phyloP scores from a whole-genome alignment of 92 coral and sea anemone genomes.

The Pocillopora meandrina region DNA sequence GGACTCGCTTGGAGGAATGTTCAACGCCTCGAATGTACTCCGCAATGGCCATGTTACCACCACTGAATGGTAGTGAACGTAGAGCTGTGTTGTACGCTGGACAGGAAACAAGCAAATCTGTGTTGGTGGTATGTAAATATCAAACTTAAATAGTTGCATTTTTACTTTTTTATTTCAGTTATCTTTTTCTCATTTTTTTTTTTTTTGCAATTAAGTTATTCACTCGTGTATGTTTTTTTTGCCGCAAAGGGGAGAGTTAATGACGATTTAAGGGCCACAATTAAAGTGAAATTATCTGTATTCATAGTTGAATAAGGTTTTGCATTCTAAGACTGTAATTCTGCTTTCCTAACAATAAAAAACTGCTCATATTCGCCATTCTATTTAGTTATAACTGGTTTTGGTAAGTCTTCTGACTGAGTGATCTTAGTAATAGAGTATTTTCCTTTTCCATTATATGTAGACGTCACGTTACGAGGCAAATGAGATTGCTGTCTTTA shows the following conservation, averaged over 20 bases:
- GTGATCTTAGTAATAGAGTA: neutral
- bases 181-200: too few species aligned
- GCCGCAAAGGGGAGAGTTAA: too few species aligned
- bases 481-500: slow-evolving; percentile 75
- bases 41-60: slow-evolving; percentile 95
- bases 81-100: slow-evolving; percentile 96
- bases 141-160: neutral
- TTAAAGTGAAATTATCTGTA: too few species aligned
- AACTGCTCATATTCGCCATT: too few species aligned
- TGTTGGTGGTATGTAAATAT: slow-evolving; percentile 67
- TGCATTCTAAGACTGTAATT: too few species aligned
- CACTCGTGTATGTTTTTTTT: neutral
- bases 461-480: slow-evolving; percentile 72
- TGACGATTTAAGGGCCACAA: too few species aligned
- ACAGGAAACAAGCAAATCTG: slow-evolving; percentile 68
- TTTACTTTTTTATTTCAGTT: too few species aligned
- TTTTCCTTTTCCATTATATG: neutral
- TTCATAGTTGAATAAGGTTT: too few species aligned
- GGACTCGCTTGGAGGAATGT: slow-evolving; percentile 84
- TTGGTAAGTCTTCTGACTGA: neutral
- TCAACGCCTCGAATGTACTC: slow-evolving; percentile 85
- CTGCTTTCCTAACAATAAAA: too few species aligned
- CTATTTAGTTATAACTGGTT: neutral
- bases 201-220: too few species aligned
- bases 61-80: slow-evolving; percentile 50